Evolutionary conservation across 1,140 invertebrate genomes (phyloP).

Genomic region (Drosophila oshimai): DNA sequence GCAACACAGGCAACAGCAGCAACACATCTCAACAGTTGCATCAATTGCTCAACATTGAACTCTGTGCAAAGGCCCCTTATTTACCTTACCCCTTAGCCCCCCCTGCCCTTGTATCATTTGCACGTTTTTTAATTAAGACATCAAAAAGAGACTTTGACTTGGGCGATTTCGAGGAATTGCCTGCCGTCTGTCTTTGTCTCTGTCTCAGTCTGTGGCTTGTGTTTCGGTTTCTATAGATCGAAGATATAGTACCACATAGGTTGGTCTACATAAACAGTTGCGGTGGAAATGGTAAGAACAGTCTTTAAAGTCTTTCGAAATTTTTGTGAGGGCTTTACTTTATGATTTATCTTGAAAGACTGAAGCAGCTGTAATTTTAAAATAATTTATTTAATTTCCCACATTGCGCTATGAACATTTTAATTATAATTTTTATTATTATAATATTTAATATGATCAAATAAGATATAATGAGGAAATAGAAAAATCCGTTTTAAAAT

Average conservation of each 20-base stretch:
- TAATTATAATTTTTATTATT: too few relatives aligned
- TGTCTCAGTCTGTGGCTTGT: conserved; percentile 34
- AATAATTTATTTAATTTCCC: too few relatives aligned
- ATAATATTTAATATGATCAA: too few relatives aligned
- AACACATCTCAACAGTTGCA: conserved; percentile 81
- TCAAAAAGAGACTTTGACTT: conserved; percentile 80
- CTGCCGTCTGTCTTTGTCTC: conserved; percentile 34
- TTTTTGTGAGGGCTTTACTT: too few relatives aligned
- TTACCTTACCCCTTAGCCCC: background rate
- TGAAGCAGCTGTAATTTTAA: too few relatives aligned
- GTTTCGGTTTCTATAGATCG: conserved; percentile 44
- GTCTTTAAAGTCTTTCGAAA: too few relatives aligned
- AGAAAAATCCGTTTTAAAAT: too few relatives aligned
- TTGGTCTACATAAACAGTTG: conserved; percentile 8
- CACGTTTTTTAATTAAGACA: conserved; percentile 82
- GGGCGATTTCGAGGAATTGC: conserved; percentile 78
- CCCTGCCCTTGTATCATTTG: conserved; percentile 58
- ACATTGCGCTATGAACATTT: too few relatives aligned
- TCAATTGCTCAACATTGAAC: conserved; percentile 82
- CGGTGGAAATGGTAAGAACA: background rate
- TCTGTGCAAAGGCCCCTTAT: conserved; percentile 38
- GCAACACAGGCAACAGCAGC: conserved; percentile 34
- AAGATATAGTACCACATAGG: conserved; percentile 38
- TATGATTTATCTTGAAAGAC: too few relatives aligned
- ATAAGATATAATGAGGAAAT: too few relatives aligned